A percentile compares a stretch with the other conserved stretches of the same genome.
Evolutionary conservation across 2,797 vertebrate genomes (phyloP).

Genomic region (Pristis pectinata): DNA sequence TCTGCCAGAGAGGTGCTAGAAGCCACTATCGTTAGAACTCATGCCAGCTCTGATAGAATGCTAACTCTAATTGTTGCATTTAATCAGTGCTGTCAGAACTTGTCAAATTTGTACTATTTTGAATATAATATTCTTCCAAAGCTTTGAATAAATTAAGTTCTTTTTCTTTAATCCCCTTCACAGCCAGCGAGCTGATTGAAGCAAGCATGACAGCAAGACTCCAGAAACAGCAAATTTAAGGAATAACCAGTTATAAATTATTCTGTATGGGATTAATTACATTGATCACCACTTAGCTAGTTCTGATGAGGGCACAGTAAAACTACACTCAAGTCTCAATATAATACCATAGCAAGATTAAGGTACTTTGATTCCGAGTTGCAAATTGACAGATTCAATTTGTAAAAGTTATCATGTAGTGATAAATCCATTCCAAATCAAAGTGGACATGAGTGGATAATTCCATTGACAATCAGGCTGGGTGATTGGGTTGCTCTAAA

Average conservation of each 20-base stretch:
- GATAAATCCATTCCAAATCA: too few relatives aligned
- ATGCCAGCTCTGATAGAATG: not conserved
- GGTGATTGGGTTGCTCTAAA: too few relatives aligned
- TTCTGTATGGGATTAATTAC: too few relatives aligned
- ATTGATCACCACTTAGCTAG: not conserved
- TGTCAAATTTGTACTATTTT: not conserved
- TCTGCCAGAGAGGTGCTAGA: too few relatives aligned
- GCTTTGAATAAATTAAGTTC: not conserved
- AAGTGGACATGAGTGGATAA: too few relatives aligned
- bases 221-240: not conserved
- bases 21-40: not conserved
- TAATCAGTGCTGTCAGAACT: not conserved
- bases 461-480: too few relatives aligned
- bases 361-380: not conserved
- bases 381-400: not conserved
- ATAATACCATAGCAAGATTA: not conserved
- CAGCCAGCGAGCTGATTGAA: not conserved
- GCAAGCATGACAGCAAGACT: not conserved
- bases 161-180: not conserved
- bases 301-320: not conserved
- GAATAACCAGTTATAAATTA: not conserved
- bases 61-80: not conserved
- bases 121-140: not conserved
- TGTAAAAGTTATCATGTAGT: not conserved
- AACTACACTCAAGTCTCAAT: not conserved